phyloP scores from a whole-genome alignment of 2,797 vertebrate genomes.

The Rhyacichthys aspro region DNA sequence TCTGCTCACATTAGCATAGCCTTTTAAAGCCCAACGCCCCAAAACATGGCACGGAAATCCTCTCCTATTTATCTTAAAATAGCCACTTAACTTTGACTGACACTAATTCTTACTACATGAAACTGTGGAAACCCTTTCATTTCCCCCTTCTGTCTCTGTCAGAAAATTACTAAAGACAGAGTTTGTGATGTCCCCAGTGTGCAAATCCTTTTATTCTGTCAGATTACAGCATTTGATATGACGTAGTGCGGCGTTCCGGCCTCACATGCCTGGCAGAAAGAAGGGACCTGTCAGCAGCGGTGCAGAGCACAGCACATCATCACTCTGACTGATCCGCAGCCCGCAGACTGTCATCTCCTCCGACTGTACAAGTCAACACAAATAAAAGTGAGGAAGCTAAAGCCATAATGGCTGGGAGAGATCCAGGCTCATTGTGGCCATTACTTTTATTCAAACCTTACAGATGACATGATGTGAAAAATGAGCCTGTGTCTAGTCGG shows the following conservation, averaged over 20 bases:
- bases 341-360: constrained; percentile 94
- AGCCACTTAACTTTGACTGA: constrained; percentile 95
- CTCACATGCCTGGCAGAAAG: constrained; percentile 88
- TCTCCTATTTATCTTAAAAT: constrained; percentile 85
- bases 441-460: constrained; percentile 96
- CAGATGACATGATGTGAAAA: constrained; percentile 99
- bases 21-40: constrained; percentile 63
- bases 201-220: constrained; percentile 88
- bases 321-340: constrained; percentile 92
- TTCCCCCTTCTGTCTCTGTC: constrained; percentile 79
- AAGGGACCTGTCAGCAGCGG: constrained; percentile 93
- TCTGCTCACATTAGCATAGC: constrained; percentile 75
- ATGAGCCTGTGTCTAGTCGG: constrained; percentile 98
- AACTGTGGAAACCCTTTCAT: constrained; percentile 90
- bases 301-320: constrained; percentile 89
- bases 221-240: constrained; percentile 96
- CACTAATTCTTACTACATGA: constrained; percentile 96
- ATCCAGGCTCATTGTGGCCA: constrained; percentile 92
- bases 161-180: constrained; percentile 97
- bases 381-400: constrained; percentile 95
- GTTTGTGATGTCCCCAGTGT: constrained; percentile 90
- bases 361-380: constrained; percentile 99
- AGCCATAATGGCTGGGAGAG: constrained; percentile 90
- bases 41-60: constrained; percentile 76
- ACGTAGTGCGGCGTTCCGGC: constrained; percentile 88